Conservation (phyloP, 2,888 invertebrate species). For the Pemphredon lugubris region DNA sequence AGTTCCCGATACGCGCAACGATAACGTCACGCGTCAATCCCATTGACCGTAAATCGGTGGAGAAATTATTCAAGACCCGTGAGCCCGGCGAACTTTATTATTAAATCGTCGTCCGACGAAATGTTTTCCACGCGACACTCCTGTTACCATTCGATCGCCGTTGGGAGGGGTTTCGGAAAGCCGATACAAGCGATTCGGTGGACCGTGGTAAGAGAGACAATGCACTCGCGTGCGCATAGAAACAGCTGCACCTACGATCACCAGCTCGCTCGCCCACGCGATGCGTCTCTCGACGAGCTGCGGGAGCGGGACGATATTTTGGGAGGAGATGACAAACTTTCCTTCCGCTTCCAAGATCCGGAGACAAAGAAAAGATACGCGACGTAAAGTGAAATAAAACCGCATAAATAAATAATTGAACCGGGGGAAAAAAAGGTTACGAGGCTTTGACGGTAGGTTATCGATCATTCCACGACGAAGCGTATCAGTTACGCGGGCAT, state of each 20-base stretch:
- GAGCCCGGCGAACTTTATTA: background rate
- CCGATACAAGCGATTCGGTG: slow-evolving; percentile 50
- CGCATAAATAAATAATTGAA: too few species aligned
- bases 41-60: background rate
- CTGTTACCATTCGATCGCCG: too few species aligned
- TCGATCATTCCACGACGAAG: slow-evolving; percentile 23
- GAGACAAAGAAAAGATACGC: background rate
- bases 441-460: slow-evolving; percentile 25
- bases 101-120: slow-evolving; percentile 9
- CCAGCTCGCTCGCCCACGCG: slow-evolving; percentile 57
- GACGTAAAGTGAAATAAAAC: background rate
- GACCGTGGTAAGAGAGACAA: slow-evolving; percentile 61
- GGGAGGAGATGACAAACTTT: slow-evolving; percentile 36
- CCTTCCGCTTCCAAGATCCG: too few species aligned
- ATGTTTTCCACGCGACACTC: slow-evolving; percentile 8
- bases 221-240: slow-evolving; percentile 61
- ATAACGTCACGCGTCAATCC: too few species aligned
- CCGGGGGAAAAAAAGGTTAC: background rate
- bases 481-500: slow-evolving; percentile 60
- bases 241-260: slow-evolving; percentile 64
- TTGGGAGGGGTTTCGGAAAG: slow-evolving; percentile 59
- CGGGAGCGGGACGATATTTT: slow-evolving; percentile 52
- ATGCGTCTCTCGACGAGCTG: slow-evolving; percentile 52
- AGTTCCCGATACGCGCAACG: too few species aligned
- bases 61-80: background rate